These are phyloP conservation scores for Portevinia maculata DNA, from an alignment of 2,888 invertebrate species.

Conservation along the genomic window DNA sequence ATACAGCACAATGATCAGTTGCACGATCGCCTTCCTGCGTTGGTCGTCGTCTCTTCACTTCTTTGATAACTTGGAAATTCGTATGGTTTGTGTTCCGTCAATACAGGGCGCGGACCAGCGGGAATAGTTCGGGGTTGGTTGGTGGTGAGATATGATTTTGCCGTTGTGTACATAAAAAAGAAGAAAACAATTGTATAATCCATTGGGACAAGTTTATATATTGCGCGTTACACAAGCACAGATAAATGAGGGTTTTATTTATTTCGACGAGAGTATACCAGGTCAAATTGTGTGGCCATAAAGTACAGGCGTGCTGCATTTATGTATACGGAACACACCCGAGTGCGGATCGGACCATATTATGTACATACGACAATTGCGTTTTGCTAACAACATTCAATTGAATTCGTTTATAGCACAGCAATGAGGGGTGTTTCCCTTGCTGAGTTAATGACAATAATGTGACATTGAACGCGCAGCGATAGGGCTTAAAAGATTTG, in stretches of 20 bases:
- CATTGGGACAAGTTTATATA: constrained; percentile 71
- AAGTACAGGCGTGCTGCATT: constrained; percentile 32
- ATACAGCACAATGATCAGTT: not conserved
- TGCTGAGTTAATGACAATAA: constrained; percentile 8
- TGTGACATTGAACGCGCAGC: constrained; percentile 42
- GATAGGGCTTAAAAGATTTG: constrained; percentile 64
- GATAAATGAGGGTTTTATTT: constrained; percentile 41
- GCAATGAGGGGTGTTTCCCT: constrained; percentile 61
- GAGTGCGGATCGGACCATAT: constrained; percentile 44
- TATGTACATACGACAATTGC: constrained; percentile 38
- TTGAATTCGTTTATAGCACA: constrained; percentile 60
- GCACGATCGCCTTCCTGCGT: constrained; percentile 6
- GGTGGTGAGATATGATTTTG: constrained; percentile 69
- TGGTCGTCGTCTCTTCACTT: not conserved
- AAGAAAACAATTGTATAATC: constrained; percentile 41
- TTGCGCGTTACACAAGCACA: constrained; percentile 34
- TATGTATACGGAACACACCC: not conserved
- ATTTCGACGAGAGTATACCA: constrained; percentile 34
- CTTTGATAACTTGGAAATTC: constrained; percentile 5
- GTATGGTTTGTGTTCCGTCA: not conserved
- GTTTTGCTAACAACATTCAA: constrained; percentile 69
- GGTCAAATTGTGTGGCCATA: constrained; percentile 71
- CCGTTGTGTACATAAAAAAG: constrained; percentile 20
- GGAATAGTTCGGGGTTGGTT: constrained; percentile 53
- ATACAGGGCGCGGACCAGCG: constrained; percentile 7